Percentiles rank a stretch among this genome's conserved stretches.
These are phyloP conservation scores for Perithous albicinctus DNA, from an alignment of 2,888 invertebrate genomes.

Conservation along the genomic window DNA sequence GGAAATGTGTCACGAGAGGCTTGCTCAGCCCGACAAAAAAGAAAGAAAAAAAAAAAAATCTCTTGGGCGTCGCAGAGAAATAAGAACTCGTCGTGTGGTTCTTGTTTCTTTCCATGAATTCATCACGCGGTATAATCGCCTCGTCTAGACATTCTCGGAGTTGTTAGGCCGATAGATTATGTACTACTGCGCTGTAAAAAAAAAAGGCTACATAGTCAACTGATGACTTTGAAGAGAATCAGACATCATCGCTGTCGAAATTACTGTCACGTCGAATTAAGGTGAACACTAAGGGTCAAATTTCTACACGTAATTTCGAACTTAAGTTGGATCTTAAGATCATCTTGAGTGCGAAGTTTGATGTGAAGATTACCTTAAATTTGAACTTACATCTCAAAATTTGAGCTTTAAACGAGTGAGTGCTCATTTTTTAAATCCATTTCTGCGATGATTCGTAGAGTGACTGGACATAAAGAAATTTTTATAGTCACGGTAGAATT, in stretches of 20 bases:
- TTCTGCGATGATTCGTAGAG: too few species aligned
- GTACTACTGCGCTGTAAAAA: neutral
- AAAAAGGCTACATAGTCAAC: slow-evolving; percentile 8
- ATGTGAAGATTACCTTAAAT: too few species aligned
- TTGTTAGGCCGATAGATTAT: slow-evolving; percentile 23
- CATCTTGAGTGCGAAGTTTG: too few species aligned
- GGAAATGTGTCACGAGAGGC: slow-evolving; percentile 17
- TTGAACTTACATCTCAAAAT: too few species aligned
- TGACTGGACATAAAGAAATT: too few species aligned
- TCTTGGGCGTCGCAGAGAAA: slow-evolving; percentile 1
- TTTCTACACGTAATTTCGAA: too few species aligned
- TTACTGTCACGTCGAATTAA: neutral
- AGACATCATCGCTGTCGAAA: neutral
- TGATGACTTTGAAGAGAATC: neutral
- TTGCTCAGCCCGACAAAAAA: neutral
- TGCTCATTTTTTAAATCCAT: too few species aligned
- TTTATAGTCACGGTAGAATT: too few species aligned
- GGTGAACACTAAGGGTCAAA: too few species aligned
- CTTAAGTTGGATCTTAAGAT: too few species aligned
- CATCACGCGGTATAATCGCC: slow-evolving; percentile 42
- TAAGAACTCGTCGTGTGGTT: slow-evolving; percentile 2
- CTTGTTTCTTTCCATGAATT: slow-evolving; percentile 41
- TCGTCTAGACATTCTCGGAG: slow-evolving; percentile 21
- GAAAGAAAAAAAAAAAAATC: slow-evolving; percentile 2
- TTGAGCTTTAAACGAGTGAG: too few species aligned